phyloP scores from a whole-genome alignment of 2,888 invertebrate genomes.

The Lithosia quadra region DNA sequence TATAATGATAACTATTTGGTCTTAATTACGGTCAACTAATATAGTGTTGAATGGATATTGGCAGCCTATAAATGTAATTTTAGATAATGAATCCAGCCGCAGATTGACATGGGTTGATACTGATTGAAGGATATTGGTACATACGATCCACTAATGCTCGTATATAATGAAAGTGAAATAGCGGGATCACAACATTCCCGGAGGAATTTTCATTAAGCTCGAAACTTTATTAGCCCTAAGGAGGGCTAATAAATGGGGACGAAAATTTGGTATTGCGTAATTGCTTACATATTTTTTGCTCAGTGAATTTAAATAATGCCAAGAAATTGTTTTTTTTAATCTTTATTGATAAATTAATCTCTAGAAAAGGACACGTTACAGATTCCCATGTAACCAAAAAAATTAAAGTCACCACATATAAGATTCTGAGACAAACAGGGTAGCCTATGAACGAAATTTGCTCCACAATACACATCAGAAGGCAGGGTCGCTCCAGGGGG shows the following conservation, averaged over 20 bases:
- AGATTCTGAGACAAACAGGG: too few relatives aligned
- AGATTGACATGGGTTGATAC: conserved; percentile 52
- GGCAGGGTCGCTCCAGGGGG: too few relatives aligned
- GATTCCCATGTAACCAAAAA: too few relatives aligned
- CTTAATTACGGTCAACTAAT: too few relatives aligned
- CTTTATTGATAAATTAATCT: too few relatives aligned
- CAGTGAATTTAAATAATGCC: background rate
- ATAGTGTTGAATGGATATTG: background rate
- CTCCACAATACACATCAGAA: too few relatives aligned
- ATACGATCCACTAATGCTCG: conserved; percentile 14
- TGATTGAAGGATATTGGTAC: conserved; percentile 26
- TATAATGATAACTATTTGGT: too few relatives aligned
- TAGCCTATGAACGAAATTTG: too few relatives aligned
- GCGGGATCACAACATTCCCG: conserved; percentile 23
- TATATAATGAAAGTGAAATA: conserved; percentile 5
- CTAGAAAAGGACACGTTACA: too few relatives aligned
- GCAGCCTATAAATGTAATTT: conserved; percentile 21
- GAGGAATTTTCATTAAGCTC: conserved; percentile 55
- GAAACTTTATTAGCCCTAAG: conserved; percentile 1
- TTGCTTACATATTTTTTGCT: background rate
- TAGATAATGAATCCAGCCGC: conserved; percentile 33
- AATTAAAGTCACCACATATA: too few relatives aligned
- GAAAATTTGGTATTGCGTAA: background rate
- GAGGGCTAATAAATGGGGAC: background rate
- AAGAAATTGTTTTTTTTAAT: background rate